Evolutionary conservation across 2,113 vertebrate genomes (phyloP).

Genomic region (Pantherophis guttatus): DNA sequence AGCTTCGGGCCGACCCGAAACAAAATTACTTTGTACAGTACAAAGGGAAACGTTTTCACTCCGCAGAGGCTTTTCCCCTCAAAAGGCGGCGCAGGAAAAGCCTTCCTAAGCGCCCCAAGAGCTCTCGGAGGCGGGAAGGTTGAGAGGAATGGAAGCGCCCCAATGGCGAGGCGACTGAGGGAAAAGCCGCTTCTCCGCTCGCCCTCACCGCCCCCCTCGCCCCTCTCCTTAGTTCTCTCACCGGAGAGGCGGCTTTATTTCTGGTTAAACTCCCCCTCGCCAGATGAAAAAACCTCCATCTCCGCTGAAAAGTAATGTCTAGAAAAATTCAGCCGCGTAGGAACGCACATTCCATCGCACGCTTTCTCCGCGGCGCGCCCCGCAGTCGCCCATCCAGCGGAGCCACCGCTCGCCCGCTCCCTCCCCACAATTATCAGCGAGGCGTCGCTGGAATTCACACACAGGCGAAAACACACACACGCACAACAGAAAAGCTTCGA

Average conservation of each 20-base stretch:
- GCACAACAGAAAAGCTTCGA: neutral
- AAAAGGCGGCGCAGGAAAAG: neutral
- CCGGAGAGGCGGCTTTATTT: neutral
- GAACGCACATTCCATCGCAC: neutral
- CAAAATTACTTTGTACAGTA: no score
- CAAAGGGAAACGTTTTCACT: neutral
- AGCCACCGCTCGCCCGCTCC: neutral
- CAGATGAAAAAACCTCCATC: neutral
- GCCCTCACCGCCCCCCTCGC: neutral
- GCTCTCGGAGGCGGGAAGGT: neutral
- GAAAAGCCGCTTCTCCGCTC: neutral
- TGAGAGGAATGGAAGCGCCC: neutral
- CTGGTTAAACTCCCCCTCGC: neutral
- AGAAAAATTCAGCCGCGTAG: neutral
- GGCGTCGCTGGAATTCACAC: neutral
- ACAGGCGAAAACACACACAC: neutral
- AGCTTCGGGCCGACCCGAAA: neutral
- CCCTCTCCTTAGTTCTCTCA: no score
- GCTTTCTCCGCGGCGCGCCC: neutral
- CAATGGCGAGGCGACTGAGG: neutral
- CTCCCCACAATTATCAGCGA: neutral
- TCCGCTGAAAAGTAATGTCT: neutral
- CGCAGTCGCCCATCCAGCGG: neutral
- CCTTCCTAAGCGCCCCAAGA: neutral
- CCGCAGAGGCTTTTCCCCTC: neutral